These are phyloP conservation scores for Drosophila setosimentum DNA, from an alignment of 2,888 invertebrate genomes.

Conservation along the genomic window DNA sequence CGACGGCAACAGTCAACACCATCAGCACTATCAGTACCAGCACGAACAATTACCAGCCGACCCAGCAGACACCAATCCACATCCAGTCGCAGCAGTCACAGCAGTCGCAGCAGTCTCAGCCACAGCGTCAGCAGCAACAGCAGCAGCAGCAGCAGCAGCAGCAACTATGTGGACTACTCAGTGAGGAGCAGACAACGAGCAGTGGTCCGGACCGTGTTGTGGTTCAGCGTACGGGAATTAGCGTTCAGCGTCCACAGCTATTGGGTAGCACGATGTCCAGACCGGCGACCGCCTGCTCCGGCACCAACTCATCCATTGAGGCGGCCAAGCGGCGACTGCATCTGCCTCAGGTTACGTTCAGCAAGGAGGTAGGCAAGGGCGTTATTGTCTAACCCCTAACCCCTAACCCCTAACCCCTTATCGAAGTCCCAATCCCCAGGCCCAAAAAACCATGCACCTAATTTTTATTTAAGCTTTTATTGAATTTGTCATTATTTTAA, in stretches of 20 bases:
- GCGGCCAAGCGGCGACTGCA: constrained; percentile 88
- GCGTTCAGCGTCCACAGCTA: constrained; percentile 43
- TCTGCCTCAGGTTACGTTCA: constrained; percentile 93
- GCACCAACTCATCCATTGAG: constrained; percentile 87
- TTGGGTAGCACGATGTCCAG: constrained; percentile 82
- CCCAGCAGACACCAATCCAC: constrained; percentile 2
- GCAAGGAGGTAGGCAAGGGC: constrained; percentile 96
- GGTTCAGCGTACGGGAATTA: constrained; percentile 71
- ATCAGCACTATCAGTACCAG: constrained; percentile 27
- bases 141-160: constrained; percentile 22
- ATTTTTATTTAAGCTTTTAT: constrained; percentile 35
- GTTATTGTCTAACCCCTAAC: constrained; percentile 88
- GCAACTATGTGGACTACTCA: constrained; percentile 22
- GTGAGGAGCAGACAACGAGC: constrained; percentile 36
- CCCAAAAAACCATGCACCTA: constrained; percentile 2
- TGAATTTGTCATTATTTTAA: constrained; percentile 36
- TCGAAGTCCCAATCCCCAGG: not conserved
- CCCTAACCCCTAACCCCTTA: not conserved
- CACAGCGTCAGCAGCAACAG: constrained; percentile 20
- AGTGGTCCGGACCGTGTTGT: constrained; percentile 25
- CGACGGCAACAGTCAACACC: constrained; percentile 28
- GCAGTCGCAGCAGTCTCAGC: constrained; percentile 18
- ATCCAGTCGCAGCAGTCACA: constrained; percentile 15
- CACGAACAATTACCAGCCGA: constrained; percentile 2
- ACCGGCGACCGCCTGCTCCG: constrained; percentile 90